Evolutionary conservation across 2,797 vertebrate genomes (phyloP).

Genomic region (Sparidentex hasta): DNA sequence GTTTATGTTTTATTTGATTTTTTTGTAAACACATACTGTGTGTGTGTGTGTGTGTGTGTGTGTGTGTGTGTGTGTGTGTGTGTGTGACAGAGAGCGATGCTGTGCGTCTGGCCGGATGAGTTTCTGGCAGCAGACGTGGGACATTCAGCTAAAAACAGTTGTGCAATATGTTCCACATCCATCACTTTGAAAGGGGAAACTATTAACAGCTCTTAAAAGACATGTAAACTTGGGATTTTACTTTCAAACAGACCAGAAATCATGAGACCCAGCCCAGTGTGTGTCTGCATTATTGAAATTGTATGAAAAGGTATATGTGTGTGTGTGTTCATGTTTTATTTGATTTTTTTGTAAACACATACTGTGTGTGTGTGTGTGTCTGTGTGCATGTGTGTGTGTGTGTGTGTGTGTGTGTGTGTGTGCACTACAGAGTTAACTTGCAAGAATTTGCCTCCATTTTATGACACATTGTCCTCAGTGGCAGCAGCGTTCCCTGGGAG

Average conservation of each 20-base stretch:
- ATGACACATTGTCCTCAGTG: conserved; percentile 67
- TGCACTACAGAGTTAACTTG: conserved; percentile 24
- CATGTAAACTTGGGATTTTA: neutral
- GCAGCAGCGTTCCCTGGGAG: conserved; percentile 71
- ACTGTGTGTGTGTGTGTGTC: neutral
- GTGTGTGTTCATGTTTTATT: no score
- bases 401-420: neutral
- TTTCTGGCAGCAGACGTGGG: conserved; percentile 16
- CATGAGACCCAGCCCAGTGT: neutral
- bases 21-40: no score
- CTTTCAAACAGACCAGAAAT: neutral
- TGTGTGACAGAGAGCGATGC: conserved; percentile 1
- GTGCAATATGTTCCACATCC: conserved; percentile 42
- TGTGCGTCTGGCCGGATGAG: conserved; percentile 24
- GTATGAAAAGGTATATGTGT: conserved; percentile 1
- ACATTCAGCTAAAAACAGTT: conserved; percentile 22
- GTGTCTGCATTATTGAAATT: no score
- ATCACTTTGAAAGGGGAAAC: conserved; percentile 34
- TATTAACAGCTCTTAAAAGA: conserved; percentile 18
- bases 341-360: no score
- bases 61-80: neutral
- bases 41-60: neutral
- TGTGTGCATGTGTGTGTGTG: neutral
- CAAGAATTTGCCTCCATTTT: conserved; percentile 60
- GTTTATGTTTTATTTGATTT: neutral